A percentile compares a stretch with the other conserved stretches of the same genome.
These are phyloP conservation scores for Trachurus trachurus DNA, from an alignment of 2,797 vertebrate species.

Conservation along the genomic window DNA sequence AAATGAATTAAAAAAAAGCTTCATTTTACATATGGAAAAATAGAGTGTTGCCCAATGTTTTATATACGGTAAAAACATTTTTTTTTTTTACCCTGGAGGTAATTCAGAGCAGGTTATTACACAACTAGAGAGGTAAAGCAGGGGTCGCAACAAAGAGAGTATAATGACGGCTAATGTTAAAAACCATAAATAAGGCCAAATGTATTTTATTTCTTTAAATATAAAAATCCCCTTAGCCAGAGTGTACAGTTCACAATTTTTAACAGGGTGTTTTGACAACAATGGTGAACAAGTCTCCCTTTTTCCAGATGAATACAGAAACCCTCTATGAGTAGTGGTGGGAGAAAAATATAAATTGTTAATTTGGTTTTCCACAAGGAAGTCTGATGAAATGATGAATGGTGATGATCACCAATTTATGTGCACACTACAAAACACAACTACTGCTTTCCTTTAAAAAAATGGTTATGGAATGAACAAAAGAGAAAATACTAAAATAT, in stretches of 20 bases:
- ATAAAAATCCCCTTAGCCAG: slow-evolving; percentile 89
- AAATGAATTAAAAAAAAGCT: background rate
- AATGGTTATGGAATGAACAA: slow-evolving; percentile 72
- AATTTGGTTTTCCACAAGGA: slow-evolving; percentile 57
- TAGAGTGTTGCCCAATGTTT: no score
- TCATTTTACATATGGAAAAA: background rate
- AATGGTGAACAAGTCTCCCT: slow-evolving; percentile 74
- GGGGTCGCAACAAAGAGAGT: background rate
- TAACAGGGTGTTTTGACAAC: slow-evolving; percentile 90
- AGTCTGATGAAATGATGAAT: slow-evolving; percentile 52
- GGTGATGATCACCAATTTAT: slow-evolving; percentile 47
- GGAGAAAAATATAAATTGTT: slow-evolving; percentile 39
- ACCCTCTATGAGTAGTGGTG: slow-evolving; percentile 35
- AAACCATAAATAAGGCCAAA: slow-evolving; percentile 61
- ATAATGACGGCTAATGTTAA: background rate
- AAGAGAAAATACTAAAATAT: slow-evolving; percentile 64
- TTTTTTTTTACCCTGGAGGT: background rate
- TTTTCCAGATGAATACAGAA: slow-evolving; percentile 59
- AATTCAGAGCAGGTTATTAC: background rate
- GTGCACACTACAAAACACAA: slow-evolving; percentile 63
- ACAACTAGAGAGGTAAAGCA: background rate
- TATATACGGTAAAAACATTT: no score
- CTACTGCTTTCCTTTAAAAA: slow-evolving; percentile 43
- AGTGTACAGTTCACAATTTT: slow-evolving; percentile 87
- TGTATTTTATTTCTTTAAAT: slow-evolving; percentile 93